These are phyloP conservation scores for Callospermophilus lateralis DNA, from an alignment of 2,113 vertebrate species.

Conservation along the genomic window DNA sequence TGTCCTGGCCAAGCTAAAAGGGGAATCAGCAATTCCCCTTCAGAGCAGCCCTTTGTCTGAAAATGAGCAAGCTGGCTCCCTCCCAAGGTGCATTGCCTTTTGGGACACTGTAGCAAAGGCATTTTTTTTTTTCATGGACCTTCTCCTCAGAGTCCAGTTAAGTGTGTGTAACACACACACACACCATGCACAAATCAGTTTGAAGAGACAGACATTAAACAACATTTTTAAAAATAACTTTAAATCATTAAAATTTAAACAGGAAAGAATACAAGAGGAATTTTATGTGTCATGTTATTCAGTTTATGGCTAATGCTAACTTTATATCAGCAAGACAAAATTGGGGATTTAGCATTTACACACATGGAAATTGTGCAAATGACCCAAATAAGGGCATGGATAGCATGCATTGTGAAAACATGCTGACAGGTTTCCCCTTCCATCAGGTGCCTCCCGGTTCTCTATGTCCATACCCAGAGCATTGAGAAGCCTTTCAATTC, in stretches of 20 bases:
- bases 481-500: neutral
- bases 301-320: neutral
- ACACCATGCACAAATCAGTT: neutral
- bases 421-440: neutral
- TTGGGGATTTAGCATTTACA: neutral
- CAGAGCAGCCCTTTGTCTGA: neutral
- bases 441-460: neutral
- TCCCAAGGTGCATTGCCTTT: neutral
- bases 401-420: neutral
- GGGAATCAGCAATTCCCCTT: neutral
- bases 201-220: constrained; percentile 13
- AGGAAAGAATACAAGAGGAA: neutral
- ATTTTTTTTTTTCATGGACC: neutral
- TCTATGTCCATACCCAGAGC: neutral
- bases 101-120: neutral
- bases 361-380: neutral
- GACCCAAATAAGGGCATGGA: neutral
- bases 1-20: neutral
- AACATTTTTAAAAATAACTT: neutral
- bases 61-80: neutral
- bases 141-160: neutral
- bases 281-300: neutral
- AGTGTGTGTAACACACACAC: neutral
- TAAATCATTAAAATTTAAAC: neutral
- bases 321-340: constrained; percentile 27